Evolutionary conservation across 2,888 invertebrate species (phyloP), one percentile per base, ranked within the genome.

Genomic region (Sepiola atlantica): DNA sequence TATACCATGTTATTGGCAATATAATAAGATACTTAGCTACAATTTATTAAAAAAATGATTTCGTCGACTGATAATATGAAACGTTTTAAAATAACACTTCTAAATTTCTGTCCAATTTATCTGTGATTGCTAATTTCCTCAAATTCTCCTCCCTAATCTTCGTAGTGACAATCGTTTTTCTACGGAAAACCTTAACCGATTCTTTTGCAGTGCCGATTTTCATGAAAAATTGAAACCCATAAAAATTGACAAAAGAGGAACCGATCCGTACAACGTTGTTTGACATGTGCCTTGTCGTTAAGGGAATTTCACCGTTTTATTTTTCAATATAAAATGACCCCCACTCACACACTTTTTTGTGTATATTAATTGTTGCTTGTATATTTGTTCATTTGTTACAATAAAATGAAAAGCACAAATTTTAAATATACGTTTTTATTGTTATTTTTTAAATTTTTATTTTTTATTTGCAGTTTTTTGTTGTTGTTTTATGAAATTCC

Each of bases 351-450:
- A n/a, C n/a, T n/a, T 18, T 12, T 14, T 77, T 77, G 77, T 77
- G 8, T 77, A 77, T 77, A 77, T 28, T n/a, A 77, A 77, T 77
- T 28, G n/a, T 77, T 77, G 77, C n/a, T 77, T 77, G 77, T n/a
- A 77, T n/a, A 77, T 77, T 77, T 77, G 28, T 77, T 77, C n/a
- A 77, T 77, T 77, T 77, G n/a, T 77, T 77, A n/a, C 77, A 77
- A n/a, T 77, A 77, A 77, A 77, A n/a, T n/a, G n/a, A 77, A 18
- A 61, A 77, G n/a, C 61, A 28, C 77, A 77, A 77, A n/a, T 77
- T 10, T 77, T 77, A 12, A 77, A n/a, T n/a, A 77, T 77, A 10
- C 16, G 12, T 77, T n/a, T n/a, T 77, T n/a, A n/a, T 77, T 28
- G 10, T 14, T n/a, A 10, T n/a, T 77, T 28, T 55, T 55, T 55